Evolutionary conservation across 2,888 invertebrate genomes (phyloP).

Genomic region (Andrena trimmerana): DNA sequence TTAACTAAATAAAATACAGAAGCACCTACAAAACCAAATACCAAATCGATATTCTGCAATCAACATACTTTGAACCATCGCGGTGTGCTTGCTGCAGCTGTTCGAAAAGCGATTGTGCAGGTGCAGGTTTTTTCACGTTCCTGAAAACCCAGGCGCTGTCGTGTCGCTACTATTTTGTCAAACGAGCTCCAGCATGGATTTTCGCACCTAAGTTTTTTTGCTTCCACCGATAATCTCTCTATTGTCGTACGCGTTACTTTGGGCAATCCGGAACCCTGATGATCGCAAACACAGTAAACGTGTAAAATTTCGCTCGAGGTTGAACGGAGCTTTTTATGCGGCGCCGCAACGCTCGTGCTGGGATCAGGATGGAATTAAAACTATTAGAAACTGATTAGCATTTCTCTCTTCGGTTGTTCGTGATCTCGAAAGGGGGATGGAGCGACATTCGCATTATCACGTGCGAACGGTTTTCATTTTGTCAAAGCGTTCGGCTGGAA

Average conservation of each 20-base stretch:
- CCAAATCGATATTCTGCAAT: slow-evolving; percentile 66
- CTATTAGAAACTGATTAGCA: slow-evolving; percentile 78
- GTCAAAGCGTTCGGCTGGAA: slow-evolving; percentile 80
- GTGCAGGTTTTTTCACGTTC: slow-evolving; percentile 50
- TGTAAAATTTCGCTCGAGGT: neutral
- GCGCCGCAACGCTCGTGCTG: neutral
- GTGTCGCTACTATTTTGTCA: slow-evolving; percentile 62
- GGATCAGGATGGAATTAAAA: slow-evolving; percentile 32
- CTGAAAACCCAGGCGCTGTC: slow-evolving; percentile 38
- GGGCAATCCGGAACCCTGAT: neutral
- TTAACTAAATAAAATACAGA: neutral
- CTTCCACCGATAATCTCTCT: slow-evolving; percentile 52
- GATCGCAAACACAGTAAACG: neutral
- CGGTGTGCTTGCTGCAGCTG: slow-evolving; percentile 78
- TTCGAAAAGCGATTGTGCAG: slow-evolving; percentile 57
- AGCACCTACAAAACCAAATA: slow-evolving; percentile 69
- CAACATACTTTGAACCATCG: slow-evolving; percentile 58
- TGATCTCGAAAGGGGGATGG: slow-evolving; percentile 62
- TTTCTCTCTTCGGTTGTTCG: slow-evolving; percentile 63
- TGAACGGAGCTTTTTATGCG: neutral
- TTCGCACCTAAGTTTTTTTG: slow-evolving; percentile 73
- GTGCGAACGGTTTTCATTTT: slow-evolving; percentile 76
- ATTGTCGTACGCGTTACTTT: slow-evolving; percentile 18
- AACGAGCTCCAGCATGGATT: slow-evolving; percentile 67
- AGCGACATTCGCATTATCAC: slow-evolving; percentile 64